These are phyloP conservation scores for Pollenia labialis DNA, from an alignment of 2,888 invertebrate genomes.

Conservation along the genomic window DNA sequence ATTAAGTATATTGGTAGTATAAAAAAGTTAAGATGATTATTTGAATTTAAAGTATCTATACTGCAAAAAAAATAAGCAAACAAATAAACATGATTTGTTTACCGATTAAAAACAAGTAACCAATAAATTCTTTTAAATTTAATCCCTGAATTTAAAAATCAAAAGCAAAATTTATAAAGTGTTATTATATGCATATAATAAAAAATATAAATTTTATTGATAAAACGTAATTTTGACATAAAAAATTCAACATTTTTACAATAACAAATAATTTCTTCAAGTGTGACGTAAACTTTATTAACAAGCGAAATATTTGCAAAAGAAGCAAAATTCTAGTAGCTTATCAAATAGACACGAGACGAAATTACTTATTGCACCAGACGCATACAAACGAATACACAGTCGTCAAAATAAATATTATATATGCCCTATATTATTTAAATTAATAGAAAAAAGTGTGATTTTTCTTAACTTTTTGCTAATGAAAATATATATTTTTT, in stretches of 20 bases:
- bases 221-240: constrained; percentile 60
- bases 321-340: background rate
- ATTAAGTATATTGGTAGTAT: no score
- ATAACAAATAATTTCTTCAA: background rate
- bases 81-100: background rate
- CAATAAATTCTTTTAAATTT: background rate
- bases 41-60: no score
- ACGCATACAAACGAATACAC: no score
- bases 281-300: constrained; percentile 10
- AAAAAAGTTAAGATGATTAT: no score
- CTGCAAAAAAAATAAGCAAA: no score
- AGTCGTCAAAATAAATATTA: no score
- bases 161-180: no score
- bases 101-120: background rate
- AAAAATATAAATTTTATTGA: constrained; percentile 41
- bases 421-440: no score
- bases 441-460: no score
- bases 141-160: no score
- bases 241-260: background rate
- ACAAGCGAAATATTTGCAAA: background rate
- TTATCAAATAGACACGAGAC: background rate
- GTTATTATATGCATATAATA: background rate
- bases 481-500: no score
- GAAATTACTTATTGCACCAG: background rate
- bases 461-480: no score